Percentiles rank a stretch among this genome's conserved stretches.
phyloP scores from a whole-genome alignment of 2,797 vertebrate genomes.

The Gastrophryne carolinensis region DNA sequence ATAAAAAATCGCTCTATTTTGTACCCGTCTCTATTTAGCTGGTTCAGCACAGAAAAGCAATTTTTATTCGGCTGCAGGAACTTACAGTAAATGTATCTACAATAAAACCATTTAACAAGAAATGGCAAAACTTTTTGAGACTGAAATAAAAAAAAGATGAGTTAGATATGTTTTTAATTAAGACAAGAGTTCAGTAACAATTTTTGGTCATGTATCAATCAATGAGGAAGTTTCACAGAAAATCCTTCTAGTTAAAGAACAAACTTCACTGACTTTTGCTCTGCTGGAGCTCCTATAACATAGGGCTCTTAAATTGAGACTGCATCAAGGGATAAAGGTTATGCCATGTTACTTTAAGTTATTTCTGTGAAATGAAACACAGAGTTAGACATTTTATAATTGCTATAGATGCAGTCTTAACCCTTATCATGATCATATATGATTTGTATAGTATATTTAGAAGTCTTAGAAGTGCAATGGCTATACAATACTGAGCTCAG shows the following conservation, averaged over 20 bases:
- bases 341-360: not conserved
- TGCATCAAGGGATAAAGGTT: not conserved
- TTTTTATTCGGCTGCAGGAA: constrained; percentile 21
- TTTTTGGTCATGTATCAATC: not conserved
- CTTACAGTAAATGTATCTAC: constrained; percentile 12
- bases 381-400: not conserved
- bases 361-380: not conserved
- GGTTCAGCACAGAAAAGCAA: constrained; percentile 30
- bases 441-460: too few species aligned
- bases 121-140: not conserved
- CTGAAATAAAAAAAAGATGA: constrained; percentile 8
- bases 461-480: too few species aligned
- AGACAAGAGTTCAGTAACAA: not conserved
- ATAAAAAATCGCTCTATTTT: constrained; percentile 46
- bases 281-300: not conserved
- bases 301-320: not conserved
- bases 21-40: constrained; percentile 32
- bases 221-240: not conserved
- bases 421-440: not conserved
- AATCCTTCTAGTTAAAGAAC: not conserved
- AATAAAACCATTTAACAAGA: constrained; percentile 20
- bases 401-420: not conserved
- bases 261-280: not conserved
- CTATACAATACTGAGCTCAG: too few species aligned
- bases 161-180: not conserved